phyloP scores from a whole-genome alignment of 2,113 vertebrate species.

The Xiphophorus couchianus region DNA sequence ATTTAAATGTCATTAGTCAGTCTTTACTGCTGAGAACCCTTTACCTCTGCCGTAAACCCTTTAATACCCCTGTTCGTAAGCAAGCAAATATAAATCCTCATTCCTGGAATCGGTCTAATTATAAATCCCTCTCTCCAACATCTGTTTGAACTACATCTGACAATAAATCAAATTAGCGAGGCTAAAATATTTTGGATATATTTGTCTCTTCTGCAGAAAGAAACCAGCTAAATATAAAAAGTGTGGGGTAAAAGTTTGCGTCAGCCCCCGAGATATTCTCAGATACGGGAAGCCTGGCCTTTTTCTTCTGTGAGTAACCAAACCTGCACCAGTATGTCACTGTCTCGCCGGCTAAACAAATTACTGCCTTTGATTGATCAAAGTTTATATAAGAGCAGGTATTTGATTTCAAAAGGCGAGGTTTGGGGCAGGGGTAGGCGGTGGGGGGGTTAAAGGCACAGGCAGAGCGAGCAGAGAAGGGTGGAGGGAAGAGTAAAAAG shows the following conservation, averaged over 20 bases:
- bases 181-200: conserved; percentile 47
- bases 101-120: conserved; percentile 57
- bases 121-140: conserved; percentile 52
- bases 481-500: conserved; percentile 32
- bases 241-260: conserved; percentile 52
- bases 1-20: background rate
- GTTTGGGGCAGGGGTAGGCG: conserved; percentile 2
- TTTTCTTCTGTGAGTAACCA: conserved; percentile 66
- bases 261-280: conserved; percentile 67
- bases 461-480: conserved; percentile 40
- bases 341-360: conserved; percentile 76
- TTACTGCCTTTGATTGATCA: conserved; percentile 76
- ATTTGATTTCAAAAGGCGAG: conserved; percentile 75
- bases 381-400: conserved; percentile 70
- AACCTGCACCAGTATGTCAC: conserved; percentile 69
- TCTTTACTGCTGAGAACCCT: background rate
- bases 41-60: background rate
- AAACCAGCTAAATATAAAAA: conserved; percentile 67
- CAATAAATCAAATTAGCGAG: conserved; percentile 59
- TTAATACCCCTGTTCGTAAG: conserved; percentile 29
- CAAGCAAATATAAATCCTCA: conserved; percentile 61
- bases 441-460: conserved; percentile 16
- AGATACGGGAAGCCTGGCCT: conserved; percentile 70
- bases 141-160: conserved; percentile 45
- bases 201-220: conserved; percentile 53